phyloP scores from a whole-genome alignment of 2,797 vertebrate genomes.

The Megaceryle alcyon region DNA sequence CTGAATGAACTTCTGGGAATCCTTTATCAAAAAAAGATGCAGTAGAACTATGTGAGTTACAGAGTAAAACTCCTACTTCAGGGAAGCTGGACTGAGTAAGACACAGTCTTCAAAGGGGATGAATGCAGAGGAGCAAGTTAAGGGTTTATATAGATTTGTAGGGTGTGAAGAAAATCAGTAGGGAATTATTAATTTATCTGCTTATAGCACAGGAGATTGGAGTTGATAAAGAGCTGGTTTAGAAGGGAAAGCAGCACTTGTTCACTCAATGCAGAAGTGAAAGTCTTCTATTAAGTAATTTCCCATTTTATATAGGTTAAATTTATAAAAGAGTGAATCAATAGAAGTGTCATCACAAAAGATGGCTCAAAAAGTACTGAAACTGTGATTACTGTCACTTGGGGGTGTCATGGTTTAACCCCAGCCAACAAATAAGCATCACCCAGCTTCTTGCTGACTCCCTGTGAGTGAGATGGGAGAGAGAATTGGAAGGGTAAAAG shows the following conservation, averaged over 20 bases:
- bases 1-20: not conserved
- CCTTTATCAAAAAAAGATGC: not conserved
- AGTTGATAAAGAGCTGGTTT: not conserved
- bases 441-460: not conserved
- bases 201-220: not conserved
- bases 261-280: not conserved
- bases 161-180: not conserved
- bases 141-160: not conserved
- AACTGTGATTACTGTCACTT: not conserved
- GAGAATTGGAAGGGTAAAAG: too few species aligned
- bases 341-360: not conserved
- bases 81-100: not conserved
- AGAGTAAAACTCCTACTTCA: not conserved
- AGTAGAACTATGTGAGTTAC: not conserved
- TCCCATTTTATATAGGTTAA: not conserved
- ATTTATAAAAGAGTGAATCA: not conserved
- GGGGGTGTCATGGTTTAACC: not conserved
- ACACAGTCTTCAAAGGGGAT: not conserved
- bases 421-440: not conserved
- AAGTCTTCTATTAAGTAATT: not conserved
- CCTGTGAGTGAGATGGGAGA: not conserved
- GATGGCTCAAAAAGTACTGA: not conserved
- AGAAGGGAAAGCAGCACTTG: not conserved
- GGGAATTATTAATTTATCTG: not conserved
- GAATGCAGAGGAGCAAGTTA: not conserved